Conservation (phyloP, 1,140 invertebrate genomes). For the Sitophilus oryzae region DNA sequence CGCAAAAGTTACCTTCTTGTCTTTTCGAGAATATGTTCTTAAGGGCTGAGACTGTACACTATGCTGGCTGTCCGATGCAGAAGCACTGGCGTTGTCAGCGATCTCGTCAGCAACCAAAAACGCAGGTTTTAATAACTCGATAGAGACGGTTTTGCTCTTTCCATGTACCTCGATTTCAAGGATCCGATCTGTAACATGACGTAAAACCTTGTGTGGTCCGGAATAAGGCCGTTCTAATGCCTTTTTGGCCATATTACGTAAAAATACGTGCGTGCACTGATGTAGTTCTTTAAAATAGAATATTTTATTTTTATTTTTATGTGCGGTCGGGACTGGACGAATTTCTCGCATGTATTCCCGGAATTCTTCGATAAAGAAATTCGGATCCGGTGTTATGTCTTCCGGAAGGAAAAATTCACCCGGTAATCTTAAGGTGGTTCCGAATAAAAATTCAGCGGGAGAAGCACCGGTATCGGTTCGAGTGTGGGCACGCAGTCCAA, state of each 20-base stretch:
- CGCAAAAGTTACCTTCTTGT: no score
- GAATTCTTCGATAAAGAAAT: no score
- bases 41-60: no score
- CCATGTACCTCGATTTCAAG: background rate
- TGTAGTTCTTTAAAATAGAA: background rate
- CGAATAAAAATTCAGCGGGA: background rate
- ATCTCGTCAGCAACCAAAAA: no score
- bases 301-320: no score
- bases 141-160: no score
- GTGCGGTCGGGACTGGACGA: background rate
- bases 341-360: background rate
- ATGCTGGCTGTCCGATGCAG: no score
- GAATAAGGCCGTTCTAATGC: conserved; percentile 4
- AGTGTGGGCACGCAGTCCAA: background rate
- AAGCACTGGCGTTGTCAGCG: no score
- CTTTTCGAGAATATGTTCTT: no score
- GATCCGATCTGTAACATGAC: background rate
- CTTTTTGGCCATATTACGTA: conserved; percentile 1
- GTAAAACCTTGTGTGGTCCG: background rate
- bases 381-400: background rate
- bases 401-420: background rate
- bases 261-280: background rate
- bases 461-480: background rate
- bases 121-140: background rate
- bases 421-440: background rate